phyloP scores from a whole-genome alignment of 53 echinoderm and acorn worm species.

The Patiria pectinifera region DNA sequence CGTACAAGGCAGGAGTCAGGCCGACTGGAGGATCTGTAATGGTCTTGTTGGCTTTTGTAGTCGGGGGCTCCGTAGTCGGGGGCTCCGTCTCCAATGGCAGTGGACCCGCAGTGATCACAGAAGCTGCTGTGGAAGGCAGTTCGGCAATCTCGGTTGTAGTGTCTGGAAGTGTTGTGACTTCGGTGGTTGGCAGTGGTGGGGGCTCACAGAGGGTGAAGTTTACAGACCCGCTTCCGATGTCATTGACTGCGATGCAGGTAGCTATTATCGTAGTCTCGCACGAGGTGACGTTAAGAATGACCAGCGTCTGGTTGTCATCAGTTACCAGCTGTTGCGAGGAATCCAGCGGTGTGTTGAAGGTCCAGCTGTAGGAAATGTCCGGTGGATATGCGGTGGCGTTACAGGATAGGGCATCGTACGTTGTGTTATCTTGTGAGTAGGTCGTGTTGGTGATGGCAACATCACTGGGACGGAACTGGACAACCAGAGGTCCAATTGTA shows the following conservation, averaged over 20 bases:
- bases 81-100: background rate
- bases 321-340: slow-evolving; percentile 27
- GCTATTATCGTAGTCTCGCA: slow-evolving; percentile 39
- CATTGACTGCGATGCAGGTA: slow-evolving; percentile 47
- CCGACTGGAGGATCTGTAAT: background rate
- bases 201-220: slow-evolving; percentile 44
- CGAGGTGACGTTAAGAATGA: slow-evolving; percentile 27
- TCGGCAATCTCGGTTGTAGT: too few relatives aligned
- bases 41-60: background rate
- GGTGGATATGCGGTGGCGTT: slow-evolving; percentile 28
- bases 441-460: slow-evolving; percentile 38
- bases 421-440: slow-evolving; percentile 1
- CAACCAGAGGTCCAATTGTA: slow-evolving; percentile 44
- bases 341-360: slow-evolving; percentile 9
- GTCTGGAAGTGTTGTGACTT: too few relatives aligned
- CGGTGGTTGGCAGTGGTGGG: slow-evolving; percentile 36
- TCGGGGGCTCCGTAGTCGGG: background rate
- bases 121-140: too few relatives aligned
- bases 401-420: slow-evolving; percentile 38
- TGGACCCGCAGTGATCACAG: background rate
- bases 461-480: slow-evolving; percentile 40
- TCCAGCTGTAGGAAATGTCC: slow-evolving; percentile 47
- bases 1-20: slow-evolving; percentile 29
- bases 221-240: slow-evolving; percentile 4
- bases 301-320: slow-evolving; percentile 31